phyloP scores from a whole-genome alignment of 1,140 invertebrate species.

The Drosophila aff. region DNA sequence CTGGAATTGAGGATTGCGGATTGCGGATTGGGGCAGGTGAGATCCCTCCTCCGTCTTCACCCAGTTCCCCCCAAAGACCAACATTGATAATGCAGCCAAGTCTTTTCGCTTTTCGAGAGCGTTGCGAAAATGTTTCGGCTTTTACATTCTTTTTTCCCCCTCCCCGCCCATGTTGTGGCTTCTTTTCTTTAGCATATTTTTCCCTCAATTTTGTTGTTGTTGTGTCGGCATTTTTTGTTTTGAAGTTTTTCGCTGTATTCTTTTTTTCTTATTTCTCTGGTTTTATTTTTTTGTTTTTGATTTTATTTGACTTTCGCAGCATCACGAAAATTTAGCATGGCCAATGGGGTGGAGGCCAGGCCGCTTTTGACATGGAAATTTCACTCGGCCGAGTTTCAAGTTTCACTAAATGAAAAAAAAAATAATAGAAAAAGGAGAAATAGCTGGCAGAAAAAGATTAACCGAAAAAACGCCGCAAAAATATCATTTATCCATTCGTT shows the following conservation, averaged over 20 bases:
- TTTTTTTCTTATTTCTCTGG: constrained; percentile 6
- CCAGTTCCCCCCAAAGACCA: neutral
- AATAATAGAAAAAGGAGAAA: constrained; percentile 1
- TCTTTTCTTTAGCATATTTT: constrained; percentile 54
- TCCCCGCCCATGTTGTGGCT: constrained; percentile 4
- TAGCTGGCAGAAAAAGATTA: neutral
- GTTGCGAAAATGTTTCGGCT: constrained; percentile 64
- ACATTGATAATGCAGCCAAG: constrained; percentile 34
- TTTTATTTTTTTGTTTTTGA: constrained; percentile 9
- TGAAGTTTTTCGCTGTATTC: constrained; percentile 47
- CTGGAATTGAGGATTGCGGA: constrained; percentile 48
- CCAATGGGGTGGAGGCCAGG: constrained; percentile 64
- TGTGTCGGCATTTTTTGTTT: constrained; percentile 67
- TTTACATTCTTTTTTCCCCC: constrained; percentile 35
- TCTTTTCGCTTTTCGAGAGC: constrained; percentile 62
- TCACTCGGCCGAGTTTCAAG: constrained; percentile 44
- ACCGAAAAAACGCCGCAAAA: neutral
- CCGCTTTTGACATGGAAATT: constrained; percentile 65
- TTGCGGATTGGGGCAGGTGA: constrained; percentile 70
- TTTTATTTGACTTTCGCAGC: constrained; percentile 74
- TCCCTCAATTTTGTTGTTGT: constrained; percentile 29
- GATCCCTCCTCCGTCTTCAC: constrained; percentile 4
- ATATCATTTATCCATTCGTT: constrained; percentile 36
- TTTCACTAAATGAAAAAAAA: constrained; percentile 29
- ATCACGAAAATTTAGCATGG: constrained; percentile 74